Evolutionary conservation across 2,113 vertebrate species (phyloP).

Genomic region (Oryzias melastigma): DNA sequence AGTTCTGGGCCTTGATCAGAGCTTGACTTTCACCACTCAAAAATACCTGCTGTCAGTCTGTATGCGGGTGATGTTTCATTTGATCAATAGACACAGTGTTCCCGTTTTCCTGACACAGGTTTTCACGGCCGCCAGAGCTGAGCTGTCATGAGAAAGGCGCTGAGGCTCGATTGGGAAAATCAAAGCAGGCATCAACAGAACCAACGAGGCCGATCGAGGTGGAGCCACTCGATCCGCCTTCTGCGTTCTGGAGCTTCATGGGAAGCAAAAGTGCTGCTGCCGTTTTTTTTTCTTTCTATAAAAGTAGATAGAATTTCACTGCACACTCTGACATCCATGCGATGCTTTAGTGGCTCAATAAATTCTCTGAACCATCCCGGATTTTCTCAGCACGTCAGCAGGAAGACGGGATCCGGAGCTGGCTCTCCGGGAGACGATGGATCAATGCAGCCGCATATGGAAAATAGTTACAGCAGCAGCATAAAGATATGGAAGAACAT

Average conservation of each 20-base stretch:
- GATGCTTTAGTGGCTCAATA: slow-evolving; percentile 9
- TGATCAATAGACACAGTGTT: slow-evolving; percentile 77
- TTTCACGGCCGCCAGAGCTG: slow-evolving; percentile 63
- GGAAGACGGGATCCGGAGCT: background rate
- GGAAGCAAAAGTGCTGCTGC: background rate
- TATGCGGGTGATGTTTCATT: slow-evolving; percentile 71
- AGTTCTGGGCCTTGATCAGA: slow-evolving; percentile 3
- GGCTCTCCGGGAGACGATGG: background rate
- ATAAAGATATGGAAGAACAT: slow-evolving; percentile 14
- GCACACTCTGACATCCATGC: background rate
- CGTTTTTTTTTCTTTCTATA: background rate
- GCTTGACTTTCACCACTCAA: background rate
- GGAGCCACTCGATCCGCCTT: background rate
- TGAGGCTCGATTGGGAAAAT: slow-evolving; percentile 57
- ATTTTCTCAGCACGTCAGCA: slow-evolving; percentile 8
- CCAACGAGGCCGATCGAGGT: slow-evolving; percentile 10
- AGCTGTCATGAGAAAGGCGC: slow-evolving; percentile 61
- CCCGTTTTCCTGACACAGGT: slow-evolving; percentile 78
- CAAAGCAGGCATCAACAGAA: slow-evolving; percentile 57
- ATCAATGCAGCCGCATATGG: slow-evolving; percentile 15
- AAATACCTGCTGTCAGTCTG: slow-evolving; percentile 38
- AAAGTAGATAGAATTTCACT: background rate
- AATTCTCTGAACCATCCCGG: slow-evolving; percentile 11
- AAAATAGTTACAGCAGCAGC: slow-evolving; percentile 7
- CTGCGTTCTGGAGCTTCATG: background rate